phyloP scores from a whole-genome alignment of 2,888 invertebrate genomes.

The Tholera decimalis region DNA sequence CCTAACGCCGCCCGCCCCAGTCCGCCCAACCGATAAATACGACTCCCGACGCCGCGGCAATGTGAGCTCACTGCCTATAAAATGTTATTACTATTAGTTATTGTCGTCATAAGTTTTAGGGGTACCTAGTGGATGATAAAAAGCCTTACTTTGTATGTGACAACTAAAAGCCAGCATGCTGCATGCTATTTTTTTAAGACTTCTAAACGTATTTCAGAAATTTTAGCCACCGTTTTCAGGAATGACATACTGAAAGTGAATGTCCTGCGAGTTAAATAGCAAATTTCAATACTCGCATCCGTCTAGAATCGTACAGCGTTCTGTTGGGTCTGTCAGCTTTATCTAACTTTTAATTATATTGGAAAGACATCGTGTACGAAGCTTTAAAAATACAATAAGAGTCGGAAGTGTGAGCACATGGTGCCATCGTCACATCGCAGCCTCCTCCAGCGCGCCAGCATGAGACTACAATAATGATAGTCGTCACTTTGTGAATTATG shows the following conservation, averaged over 20 bases:
- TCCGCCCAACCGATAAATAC: slow-evolving; percentile 79
- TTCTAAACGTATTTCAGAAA: too few species aligned
- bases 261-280: not conserved
- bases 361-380: not conserved
- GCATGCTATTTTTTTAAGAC: too few species aligned
- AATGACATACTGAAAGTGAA: not conserved
- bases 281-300: not conserved
- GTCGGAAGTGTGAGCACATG: slow-evolving; percentile 32
- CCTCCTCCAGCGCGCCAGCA: not conserved
- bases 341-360: not conserved
- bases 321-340: not conserved
- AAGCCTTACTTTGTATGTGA: slow-evolving; percentile 62
- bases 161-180: slow-evolving; percentile 31
- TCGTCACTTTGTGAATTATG: slow-evolving; percentile 72
- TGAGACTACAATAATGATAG: slow-evolving; percentile 54
- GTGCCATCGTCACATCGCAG: slow-evolving; percentile 34
- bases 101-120: slow-evolving; percentile 80
- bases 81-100: slow-evolving; percentile 86
- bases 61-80: slow-evolving; percentile 83
- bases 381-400: slow-evolving; percentile 25
- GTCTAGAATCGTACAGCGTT: not conserved
- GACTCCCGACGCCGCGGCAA: slow-evolving; percentile 73
- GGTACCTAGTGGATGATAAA: slow-evolving; percentile 65
- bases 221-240: not conserved
- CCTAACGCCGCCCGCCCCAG: slow-evolving; percentile 79